These are phyloP conservation scores for Drosophila mayri DNA, from an alignment of 1,140 invertebrate species.

Conservation along the genomic window DNA sequence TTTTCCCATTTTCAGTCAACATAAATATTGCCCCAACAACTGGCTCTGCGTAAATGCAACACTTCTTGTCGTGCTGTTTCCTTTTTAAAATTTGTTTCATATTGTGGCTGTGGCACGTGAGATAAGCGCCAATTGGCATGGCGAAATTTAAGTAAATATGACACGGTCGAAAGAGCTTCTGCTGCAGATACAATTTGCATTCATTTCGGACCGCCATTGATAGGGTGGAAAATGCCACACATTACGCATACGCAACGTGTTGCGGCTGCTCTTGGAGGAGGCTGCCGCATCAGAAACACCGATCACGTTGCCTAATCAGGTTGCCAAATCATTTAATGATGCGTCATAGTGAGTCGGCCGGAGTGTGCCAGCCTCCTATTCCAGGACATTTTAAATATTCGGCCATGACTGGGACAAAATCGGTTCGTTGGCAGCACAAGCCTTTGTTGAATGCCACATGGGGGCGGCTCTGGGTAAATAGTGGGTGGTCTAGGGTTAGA, in stretches of 20 bases:
- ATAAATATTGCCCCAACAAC: slow-evolving; percentile 24
- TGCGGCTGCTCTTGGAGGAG: slow-evolving; percentile 16
- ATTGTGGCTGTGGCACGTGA: slow-evolving; percentile 61
- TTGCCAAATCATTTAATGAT: slow-evolving; percentile 73
- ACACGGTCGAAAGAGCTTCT: slow-evolving; percentile 16
- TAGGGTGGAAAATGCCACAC: slow-evolving; percentile 40
- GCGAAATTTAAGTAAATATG: slow-evolving; percentile 52
- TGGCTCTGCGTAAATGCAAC: slow-evolving; percentile 13
- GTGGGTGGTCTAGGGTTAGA: slow-evolving; percentile 12
- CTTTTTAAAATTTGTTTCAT: slow-evolving; percentile 9
- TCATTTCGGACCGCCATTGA: slow-evolving; percentile 40
- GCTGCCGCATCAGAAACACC: slow-evolving; percentile 36
- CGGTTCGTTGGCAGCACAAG: slow-evolving; percentile 1
- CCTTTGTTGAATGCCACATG: slow-evolving; percentile 21
- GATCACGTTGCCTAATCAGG: slow-evolving; percentile 70
- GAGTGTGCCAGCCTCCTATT: not conserved
- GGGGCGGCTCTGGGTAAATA: not conserved
- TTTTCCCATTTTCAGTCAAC: slow-evolving; percentile 13
- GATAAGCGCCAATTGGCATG: slow-evolving; percentile 68
- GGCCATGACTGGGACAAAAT: slow-evolving; percentile 43
- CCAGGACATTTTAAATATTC: slow-evolving; percentile 50
- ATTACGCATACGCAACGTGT: slow-evolving; percentile 72
- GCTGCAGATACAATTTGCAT: slow-evolving; percentile 51
- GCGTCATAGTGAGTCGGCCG: slow-evolving; percentile 20
- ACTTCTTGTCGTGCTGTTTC: not conserved